Conservation (phyloP, 1,140 invertebrate genomes). For the Platyura marginata region DNA sequence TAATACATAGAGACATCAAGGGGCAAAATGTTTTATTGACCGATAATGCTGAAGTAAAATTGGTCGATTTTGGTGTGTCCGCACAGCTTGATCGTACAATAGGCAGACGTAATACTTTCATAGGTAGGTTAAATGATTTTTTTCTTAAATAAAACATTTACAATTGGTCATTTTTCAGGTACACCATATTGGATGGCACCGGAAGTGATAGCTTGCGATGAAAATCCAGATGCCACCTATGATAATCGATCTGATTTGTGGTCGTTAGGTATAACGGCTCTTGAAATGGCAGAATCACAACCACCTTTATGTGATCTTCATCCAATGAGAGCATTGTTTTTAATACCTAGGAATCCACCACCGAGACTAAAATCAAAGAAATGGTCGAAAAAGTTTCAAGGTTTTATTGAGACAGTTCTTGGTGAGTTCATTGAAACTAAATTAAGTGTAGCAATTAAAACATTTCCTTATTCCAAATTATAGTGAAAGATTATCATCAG, state of each 20-base stretch:
- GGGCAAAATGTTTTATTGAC: constrained; percentile 99
- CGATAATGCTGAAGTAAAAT: constrained; percentile 98
- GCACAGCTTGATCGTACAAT: constrained; percentile 98
- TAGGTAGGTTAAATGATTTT: constrained; percentile 47
- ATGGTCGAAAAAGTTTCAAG: constrained; percentile 93
- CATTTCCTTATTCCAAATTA: constrained; percentile 27
- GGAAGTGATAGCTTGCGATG: constrained; percentile 99
- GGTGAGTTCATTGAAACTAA: constrained; percentile 11
- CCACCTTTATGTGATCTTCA: constrained; percentile 97
- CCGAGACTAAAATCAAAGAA: constrained; percentile 95
- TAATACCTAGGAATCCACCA: constrained; percentile 94
- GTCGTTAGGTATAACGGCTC: constrained; percentile 94
- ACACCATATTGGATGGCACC: constrained; percentile 98
- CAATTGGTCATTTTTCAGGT: constrained; percentile 12
- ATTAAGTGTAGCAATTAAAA: neutral
- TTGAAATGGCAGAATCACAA: constrained; percentile 99
- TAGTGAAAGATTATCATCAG: constrained; percentile 95
- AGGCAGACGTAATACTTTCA: constrained; percentile 96
- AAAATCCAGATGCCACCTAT: constrained; percentile 99
- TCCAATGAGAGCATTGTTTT: constrained; percentile 95
- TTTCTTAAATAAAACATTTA: no score
- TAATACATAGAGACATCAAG: constrained; percentile 99
- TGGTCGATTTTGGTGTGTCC: constrained; percentile 99
- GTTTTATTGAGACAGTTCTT: constrained; percentile 40
- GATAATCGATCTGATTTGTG: constrained; percentile 98